Evolutionary conservation across 2,113 vertebrate genomes (phyloP), one percentile per base, ranked within the genome.

Genomic region (Bubo blakistoni): DNA sequence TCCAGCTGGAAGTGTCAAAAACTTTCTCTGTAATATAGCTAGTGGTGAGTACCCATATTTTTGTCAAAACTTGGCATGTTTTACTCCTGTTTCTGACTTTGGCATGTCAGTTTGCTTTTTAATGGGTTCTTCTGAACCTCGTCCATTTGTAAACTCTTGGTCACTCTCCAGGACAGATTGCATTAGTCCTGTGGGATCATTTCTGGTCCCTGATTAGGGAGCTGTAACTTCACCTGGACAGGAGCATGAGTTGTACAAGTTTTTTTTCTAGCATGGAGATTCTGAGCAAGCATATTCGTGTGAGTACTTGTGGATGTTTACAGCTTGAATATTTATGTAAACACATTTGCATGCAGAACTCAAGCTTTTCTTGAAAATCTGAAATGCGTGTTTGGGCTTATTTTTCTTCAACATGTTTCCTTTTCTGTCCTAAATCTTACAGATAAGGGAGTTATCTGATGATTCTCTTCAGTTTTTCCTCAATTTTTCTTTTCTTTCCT

Each of bases 261-360:
- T 25, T 42, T 49, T 67, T 69, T 92, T 18, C 18, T 38, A 46
- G 15, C 19, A 20, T 29, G 21, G 62, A 71, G 20, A 62, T 58
- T 62, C 20, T 3, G 1, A 72, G 26, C 3, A 32, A 46, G 7
- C 0, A 0, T 66, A 80, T 95, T 44, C 3, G 0, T 17, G 15
- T 66, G 17, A 85, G 5, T 58, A 21, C 34, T 40, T 34, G 22
- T 51, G 29, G 15, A 47, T 65, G 10, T 61, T 76, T 87, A 13
- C 12, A 61, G 10, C 40, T 88, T 59, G 40, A 76, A 32, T 74
- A 32, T 58, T 92, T 83, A 62, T 51, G 25, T 26, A 65, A 86
- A 72, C 38, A 34, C 1, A 20, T 80, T 92, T 88, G 26, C 7
- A 44, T 26, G 13, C 13, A 85, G 30, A 88, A 58, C 12, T 46